These are phyloP conservation scores for Lemur catta DNA, from an alignment of 2,797 vertebrate species.

Conservation along the genomic window DNA sequence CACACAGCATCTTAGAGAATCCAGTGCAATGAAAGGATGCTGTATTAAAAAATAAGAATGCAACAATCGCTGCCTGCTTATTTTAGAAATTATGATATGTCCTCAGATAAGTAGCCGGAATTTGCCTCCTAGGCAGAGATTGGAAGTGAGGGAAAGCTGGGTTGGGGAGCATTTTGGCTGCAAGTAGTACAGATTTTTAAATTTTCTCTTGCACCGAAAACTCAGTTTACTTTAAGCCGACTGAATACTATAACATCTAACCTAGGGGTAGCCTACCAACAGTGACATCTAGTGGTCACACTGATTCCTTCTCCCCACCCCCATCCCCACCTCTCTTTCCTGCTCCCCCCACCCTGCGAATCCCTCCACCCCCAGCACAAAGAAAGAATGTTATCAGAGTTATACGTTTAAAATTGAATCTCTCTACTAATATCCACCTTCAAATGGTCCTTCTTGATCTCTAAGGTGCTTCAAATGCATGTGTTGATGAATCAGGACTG, in stretches of 20 bases:
- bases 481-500: slow-evolving; percentile 26
- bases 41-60: neutral
- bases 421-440: slow-evolving; percentile 10
- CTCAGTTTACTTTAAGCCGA: neutral
- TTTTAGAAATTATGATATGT: neutral
- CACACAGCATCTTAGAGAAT: neutral
- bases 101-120: neutral
- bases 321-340: fast-evolving
- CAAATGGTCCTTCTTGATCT: neutral
- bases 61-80: neutral
- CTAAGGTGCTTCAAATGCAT: neutral
- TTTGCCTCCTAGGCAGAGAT: neutral
- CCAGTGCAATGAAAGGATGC: neutral
- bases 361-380: neutral
- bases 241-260: neutral
- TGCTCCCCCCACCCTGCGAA: neutral
- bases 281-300: slow-evolving; percentile 82
- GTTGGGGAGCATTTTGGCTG: neutral
- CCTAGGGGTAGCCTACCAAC: slow-evolving; percentile 51
- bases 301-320: too few relatives aligned
- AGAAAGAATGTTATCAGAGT: neutral
- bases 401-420: slow-evolving; percentile 16
- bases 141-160: neutral
- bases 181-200: neutral
- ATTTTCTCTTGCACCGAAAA: neutral